Base-by-base conservation (phyloP, 2,113 vertebrate genomes). In the Osmerus mordax region DNA sequence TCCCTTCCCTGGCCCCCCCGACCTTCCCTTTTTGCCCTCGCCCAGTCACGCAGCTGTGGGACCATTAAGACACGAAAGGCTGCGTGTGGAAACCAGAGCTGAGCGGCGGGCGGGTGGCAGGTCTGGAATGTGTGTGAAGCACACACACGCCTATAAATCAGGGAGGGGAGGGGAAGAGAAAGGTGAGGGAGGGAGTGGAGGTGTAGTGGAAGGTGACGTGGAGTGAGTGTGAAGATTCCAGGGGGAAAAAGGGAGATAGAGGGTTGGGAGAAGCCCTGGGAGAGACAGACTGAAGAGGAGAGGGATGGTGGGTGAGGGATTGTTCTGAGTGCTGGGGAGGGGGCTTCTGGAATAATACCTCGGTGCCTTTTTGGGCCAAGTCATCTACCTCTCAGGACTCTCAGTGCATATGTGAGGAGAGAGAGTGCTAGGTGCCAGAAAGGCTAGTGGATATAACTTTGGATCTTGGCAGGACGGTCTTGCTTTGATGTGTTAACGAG, bases 111-210 rank as follows among this genome's bases (percentile, higher is more conserved):
- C 29, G 53, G 67, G 60, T 67, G 79, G 82, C 84, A 83, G 72
- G 74, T 81, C 81, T 84, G 87, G 89, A 89, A 90, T 90, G 89
- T 83, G 88, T 89, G 84, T 89, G 87, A 90, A 90, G 86, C 85
- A 77, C 84, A 84, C 83, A 82, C 86, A 81, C 81, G 80, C 78
- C 55, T 70, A 90, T 89, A 89, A 90, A 89, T 90, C 88, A 87
- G 72, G 21, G 72, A 14, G 77, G 81, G 87, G 80, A 86, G 83
- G 41, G 66, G 68, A 69, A 65, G 75, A 76, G 74, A 82, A 78
- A 74, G 32, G 65, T 29, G 70, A 79, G 76, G 76, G 62, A 79
- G n/a, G 55, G 54, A 54, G 59, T 55, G 67, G 69, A 69, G 66
- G 77, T 59, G 76, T 80, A 78, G 78, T 83, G 82, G 86, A 69